phyloP scores from a whole-genome alignment of 2,888 invertebrate species.

The Yponomeuta sedellus region DNA sequence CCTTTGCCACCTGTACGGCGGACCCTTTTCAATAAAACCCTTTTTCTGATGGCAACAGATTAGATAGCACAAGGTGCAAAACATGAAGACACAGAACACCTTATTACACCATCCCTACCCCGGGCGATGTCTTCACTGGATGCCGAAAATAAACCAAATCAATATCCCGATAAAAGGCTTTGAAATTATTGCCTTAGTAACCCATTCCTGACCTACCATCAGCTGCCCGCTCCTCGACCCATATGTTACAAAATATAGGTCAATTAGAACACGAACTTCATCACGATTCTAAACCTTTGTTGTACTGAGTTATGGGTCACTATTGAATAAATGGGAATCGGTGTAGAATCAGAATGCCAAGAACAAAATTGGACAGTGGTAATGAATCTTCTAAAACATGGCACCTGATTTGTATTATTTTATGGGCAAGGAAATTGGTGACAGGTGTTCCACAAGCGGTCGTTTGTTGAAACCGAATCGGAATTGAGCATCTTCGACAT shows the following conservation, averaged over 20 bases:
- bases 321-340: constrained; percentile 23
- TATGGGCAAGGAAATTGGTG: constrained; percentile 44
- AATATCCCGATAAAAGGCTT: constrained; percentile 51
- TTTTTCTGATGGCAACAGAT: constrained; percentile 40
- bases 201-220: constrained; percentile 61
- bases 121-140: constrained; percentile 38
- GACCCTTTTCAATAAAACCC: constrained; percentile 50
- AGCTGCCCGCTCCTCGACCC: constrained; percentile 56
- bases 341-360: constrained; percentile 28
- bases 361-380: constrained; percentile 38
- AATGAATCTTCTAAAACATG: constrained; percentile 56
- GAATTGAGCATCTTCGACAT: constrained; percentile 34
- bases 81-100: constrained; percentile 50
- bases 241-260: constrained; percentile 66
- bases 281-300: not conserved
- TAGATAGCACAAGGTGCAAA: constrained; percentile 69
- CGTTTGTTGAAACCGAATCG: constrained; percentile 40
- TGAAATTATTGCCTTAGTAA: constrained; percentile 58
- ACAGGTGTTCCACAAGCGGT: constrained; percentile 48
- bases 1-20: constrained; percentile 48
- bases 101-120: constrained; percentile 52
- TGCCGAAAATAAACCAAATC: constrained; percentile 61
- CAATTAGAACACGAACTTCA: constrained; percentile 38
- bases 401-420: constrained; percentile 53
- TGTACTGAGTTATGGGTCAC: constrained; percentile 23